Conservation (phyloP, 2,888 invertebrate genomes). For the Caenorhabditis sp. region DNA sequence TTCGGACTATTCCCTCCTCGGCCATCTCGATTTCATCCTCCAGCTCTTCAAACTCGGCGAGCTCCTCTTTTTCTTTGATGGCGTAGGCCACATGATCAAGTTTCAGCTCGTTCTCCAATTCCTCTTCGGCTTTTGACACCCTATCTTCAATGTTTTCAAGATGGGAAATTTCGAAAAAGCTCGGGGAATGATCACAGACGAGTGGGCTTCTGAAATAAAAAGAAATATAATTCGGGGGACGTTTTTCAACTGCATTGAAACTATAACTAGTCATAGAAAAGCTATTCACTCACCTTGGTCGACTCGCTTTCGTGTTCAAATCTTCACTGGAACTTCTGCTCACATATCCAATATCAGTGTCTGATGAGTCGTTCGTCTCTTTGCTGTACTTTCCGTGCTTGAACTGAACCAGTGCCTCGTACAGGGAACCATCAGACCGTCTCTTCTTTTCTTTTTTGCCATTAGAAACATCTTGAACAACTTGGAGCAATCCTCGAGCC, state of each 20-base stretch:
- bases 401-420: slow-evolving; percentile 57
- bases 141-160: slow-evolving; percentile 31
- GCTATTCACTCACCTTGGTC: slow-evolving; percentile 30
- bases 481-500: slow-evolving; percentile 1
- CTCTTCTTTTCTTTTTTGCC: slow-evolving; percentile 27
- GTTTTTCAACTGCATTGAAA: not conserved
- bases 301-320: slow-evolving; percentile 51
- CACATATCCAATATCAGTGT: slow-evolving; percentile 67
- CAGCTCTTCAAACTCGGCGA: slow-evolving; percentile 65
- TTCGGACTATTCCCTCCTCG: slow-evolving; percentile 60
- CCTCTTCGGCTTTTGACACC: slow-evolving; percentile 33
- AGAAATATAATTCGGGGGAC: not conserved
- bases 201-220: slow-evolving; percentile 26
- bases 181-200: slow-evolving; percentile 24
- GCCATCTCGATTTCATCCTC: slow-evolving; percentile 63
- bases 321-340: slow-evolving; percentile 68
- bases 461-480: slow-evolving; percentile 14
- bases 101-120: slow-evolving; percentile 41
- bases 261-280: not conserved
- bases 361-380: slow-evolving; percentile 56
- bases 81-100: slow-evolving; percentile 52
- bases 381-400: slow-evolving; percentile 57
- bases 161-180: slow-evolving; percentile 34
- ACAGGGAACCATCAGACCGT: slow-evolving; percentile 41
- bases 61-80: slow-evolving; percentile 57